These are phyloP conservation scores for Sebastes nivosus DNA, from an alignment of 2,797 vertebrate species.

Conservation along the genomic window DNA sequence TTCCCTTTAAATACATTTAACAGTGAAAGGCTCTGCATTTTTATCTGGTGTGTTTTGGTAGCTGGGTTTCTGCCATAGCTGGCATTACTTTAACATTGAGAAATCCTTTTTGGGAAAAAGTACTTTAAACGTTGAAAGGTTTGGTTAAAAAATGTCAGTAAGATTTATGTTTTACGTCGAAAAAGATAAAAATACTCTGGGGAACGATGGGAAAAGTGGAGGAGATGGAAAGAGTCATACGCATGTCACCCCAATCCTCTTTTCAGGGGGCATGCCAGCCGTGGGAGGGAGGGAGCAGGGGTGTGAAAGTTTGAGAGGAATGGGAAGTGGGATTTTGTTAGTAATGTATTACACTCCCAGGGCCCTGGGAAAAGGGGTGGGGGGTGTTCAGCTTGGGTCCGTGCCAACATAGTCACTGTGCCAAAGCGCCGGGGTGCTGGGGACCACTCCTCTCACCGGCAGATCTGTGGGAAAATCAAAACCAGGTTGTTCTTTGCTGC, in stretches of 20 bases:
- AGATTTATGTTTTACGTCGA: not conserved
- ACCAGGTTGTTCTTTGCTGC: conserved; percentile 66
- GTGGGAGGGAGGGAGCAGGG: conserved; percentile 41
- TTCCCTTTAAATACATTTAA: conserved; percentile 68
- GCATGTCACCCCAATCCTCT: conserved; percentile 62
- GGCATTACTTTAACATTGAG: conserved; percentile 9
- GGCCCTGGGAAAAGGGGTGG: conserved; percentile 78
- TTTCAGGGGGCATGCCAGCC: conserved; percentile 66
- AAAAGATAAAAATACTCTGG: not conserved
- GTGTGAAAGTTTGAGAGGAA: conserved; percentile 76
- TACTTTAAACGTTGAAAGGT: not conserved
- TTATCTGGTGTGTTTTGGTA: conserved; percentile 5
- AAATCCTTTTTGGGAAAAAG: not conserved
- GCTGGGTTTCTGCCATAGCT: conserved; percentile 21
- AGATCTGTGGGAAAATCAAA: conserved; percentile 79
- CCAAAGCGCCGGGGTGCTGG: conserved; percentile 72
- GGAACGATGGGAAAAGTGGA: conserved; percentile 59
- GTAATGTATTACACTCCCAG: conserved; percentile 80
- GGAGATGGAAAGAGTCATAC: conserved; percentile 56
- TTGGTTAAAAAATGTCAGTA: not conserved
- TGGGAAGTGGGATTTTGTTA: conserved; percentile 83
- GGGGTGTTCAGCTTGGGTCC: conserved; percentile 64
- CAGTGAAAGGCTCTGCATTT: conserved; percentile 37
- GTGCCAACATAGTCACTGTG: conserved; percentile 81
- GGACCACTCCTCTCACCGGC: conserved; percentile 63